Base-by-base conservation (phyloP, 2,797 vertebrate genomes). In the Poeciliopsis infans region DNA sequence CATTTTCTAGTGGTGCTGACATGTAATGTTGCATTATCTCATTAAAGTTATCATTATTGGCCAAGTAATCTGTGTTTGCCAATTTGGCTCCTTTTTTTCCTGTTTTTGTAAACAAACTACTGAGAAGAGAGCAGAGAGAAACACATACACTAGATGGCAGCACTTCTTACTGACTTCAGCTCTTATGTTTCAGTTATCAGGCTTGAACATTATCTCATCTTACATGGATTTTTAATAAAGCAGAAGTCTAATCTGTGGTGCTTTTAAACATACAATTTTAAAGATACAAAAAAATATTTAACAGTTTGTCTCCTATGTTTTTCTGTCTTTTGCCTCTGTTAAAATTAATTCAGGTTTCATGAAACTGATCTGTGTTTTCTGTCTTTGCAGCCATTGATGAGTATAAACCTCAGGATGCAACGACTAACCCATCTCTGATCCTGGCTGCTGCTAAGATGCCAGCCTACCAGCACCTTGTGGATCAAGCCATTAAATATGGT, bases 331-430 rank as follows among this genome's bases (percentile, higher is more conserved):
- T 45, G 41, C 23, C 7, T 25, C 39, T 13, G 25, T 43, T 69
- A 4, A 41, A 43, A 15, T 43, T n/a, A 41, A 43, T 45, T 45
- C 1, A 33, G n/a, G 43, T 18, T 20, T 31, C 0, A 16, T 59
- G 18, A 12, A 16, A 74, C 49, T 31, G 45, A 68, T 43, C 13
- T 25, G 31, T 57, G 7, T 41, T 78, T 0, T 86, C 16, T 77
- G 23, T 79, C 64, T 33, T 36, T 79, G 68, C 74, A 99, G 98
- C 98, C 75, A 99, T 99, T 4, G 97, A 99, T 0, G 97, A 98
- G 85, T 99, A 97, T 93, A 97, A 98, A 90, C 98, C 98, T 41
- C 97, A 98, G 78, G 98, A 99, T 96, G 97, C 98, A 81, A 99
- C 98, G 79, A 99, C 98, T 28, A 99, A 99, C 91, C 98, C 98